Percentiles rank a stretch among this genome's conserved stretches.
phyloP scores from a whole-genome alignment of 2,113 vertebrate species.

The Myrmecophaga tridactyla region DNA sequence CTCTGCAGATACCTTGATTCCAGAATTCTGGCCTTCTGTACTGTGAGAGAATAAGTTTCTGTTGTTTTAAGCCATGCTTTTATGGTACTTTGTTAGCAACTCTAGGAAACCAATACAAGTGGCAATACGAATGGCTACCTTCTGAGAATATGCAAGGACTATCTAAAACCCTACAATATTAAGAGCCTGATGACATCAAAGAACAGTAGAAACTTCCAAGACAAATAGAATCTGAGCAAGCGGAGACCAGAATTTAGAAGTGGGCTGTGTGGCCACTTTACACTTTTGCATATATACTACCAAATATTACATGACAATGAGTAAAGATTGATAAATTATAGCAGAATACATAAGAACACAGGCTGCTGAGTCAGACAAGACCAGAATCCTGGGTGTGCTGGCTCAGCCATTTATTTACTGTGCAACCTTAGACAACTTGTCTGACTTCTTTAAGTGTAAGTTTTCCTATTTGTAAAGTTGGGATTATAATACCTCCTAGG shows the following conservation, averaged over 20 bases:
- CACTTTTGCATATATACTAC: neutral
- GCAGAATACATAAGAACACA: neutral
- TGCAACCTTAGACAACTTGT: too few relatives aligned
- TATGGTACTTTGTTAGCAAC: too few relatives aligned
- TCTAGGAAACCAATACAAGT: neutral
- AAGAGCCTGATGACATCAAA: neutral
- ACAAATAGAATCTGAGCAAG: neutral
- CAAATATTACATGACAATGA: neutral
- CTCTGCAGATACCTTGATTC: too few relatives aligned
- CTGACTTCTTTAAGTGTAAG: neutral
- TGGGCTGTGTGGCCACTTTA: neutral
- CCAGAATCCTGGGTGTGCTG: neutral
- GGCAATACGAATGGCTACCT: neutral
- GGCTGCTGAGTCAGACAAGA: neutral
- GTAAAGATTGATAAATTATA: neutral
- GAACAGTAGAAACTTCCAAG: neutral
- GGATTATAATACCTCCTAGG: neutral
- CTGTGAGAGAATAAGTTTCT: too few relatives aligned
- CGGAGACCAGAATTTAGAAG: neutral
- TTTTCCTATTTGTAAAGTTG: constrained; percentile 18
- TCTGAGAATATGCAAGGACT: neutral
- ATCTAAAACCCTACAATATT: neutral
- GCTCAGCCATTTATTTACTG: too few relatives aligned
- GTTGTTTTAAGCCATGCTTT: too few relatives aligned
- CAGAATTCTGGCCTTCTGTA: too few relatives aligned